Base-by-base conservation (phyloP, 2,888 invertebrate genomes). In the Sarcophaga subvicina region DNA sequence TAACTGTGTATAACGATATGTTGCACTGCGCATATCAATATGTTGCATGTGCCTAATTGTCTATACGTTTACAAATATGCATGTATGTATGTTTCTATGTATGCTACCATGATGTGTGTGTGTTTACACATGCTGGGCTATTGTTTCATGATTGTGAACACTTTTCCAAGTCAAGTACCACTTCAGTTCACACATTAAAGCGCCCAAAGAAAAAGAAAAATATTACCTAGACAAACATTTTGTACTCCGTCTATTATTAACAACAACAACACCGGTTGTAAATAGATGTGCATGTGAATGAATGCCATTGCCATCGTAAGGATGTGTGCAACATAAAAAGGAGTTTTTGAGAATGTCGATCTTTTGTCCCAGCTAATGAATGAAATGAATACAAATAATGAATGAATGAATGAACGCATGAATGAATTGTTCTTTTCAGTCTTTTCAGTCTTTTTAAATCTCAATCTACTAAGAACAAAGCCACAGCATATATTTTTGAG, bases 151-250 rank as follows among this genome's bases (percentile, higher is more conserved):
- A 54, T 14, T 4, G 22, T 5, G 25, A 67, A 62, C 47, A 71
- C 20, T 82, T 78, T 84, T 72, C 81, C 72, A 47, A 76, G 84
- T 82, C 87, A 87, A 84, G 87, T 87, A 84, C 78, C 83, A 87
- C 87, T 87, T 87, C 76, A 87, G 81, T 81, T 80, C 49, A 75
- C 66, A 78, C 80, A 77, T 80, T 83, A 69, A 66, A 25, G 45
- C 11, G 47, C 37, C 17, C 27, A n/a, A 67, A 14, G 20, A 64
- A 2, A 27, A 64, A 8, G 2, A n/a, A 27, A 37, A 27, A 66
- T 27, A 1, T 17, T 37, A 37, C 78, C 73, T 73, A 71, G 66
- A 76, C 62, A 86, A 72, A 76, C 75, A 79, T 70, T 78, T 37
- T 10, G 2, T 37, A 37, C 37, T 10, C 0, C 37, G 37, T 10